Evolutionary conservation across 1,140 invertebrate species (phyloP).

Genomic region (Diachasmimorpha longicaudata): DNA sequence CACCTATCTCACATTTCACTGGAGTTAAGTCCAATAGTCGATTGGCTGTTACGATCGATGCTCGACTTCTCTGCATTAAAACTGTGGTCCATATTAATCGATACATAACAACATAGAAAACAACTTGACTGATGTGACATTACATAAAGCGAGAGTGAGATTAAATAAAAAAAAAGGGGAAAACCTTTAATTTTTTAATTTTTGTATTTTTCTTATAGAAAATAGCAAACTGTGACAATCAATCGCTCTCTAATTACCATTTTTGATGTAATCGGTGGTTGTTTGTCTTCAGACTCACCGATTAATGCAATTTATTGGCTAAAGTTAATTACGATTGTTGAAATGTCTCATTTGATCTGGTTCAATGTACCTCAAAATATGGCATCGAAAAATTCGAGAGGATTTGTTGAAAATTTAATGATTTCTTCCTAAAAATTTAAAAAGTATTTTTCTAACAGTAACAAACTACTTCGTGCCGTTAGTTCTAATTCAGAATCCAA

Average conservation of each 20-base stretch:
- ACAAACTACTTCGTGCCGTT: too few relatives aligned
- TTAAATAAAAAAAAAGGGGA: not conserved
- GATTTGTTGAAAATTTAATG: too few relatives aligned
- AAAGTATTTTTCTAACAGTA: too few relatives aligned
- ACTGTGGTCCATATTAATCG: not conserved
- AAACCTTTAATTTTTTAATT: too few relatives aligned
- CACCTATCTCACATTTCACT: conserved; percentile 42
- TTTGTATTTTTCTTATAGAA: not conserved
- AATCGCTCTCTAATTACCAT: not conserved
- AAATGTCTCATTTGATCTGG: too few relatives aligned
- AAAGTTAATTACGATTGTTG: too few relatives aligned
- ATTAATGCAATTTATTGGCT: not conserved
- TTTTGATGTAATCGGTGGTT: not conserved
- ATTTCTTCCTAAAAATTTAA: too few relatives aligned
- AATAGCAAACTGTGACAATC: not conserved
- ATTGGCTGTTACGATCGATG: conserved; percentile 12
- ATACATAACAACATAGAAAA: not conserved
- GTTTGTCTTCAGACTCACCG: not conserved
- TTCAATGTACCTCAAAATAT: too few relatives aligned
- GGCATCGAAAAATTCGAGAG: too few relatives aligned
- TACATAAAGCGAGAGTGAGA: not conserved
- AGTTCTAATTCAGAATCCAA: too few relatives aligned
- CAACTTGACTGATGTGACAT: not conserved
- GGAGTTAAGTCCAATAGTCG: not conserved
- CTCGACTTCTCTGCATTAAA: conserved; percentile 16